Base-by-base conservation (phyloP, 2,113 vertebrate genomes). In the Manacus vitellinus region DNA sequence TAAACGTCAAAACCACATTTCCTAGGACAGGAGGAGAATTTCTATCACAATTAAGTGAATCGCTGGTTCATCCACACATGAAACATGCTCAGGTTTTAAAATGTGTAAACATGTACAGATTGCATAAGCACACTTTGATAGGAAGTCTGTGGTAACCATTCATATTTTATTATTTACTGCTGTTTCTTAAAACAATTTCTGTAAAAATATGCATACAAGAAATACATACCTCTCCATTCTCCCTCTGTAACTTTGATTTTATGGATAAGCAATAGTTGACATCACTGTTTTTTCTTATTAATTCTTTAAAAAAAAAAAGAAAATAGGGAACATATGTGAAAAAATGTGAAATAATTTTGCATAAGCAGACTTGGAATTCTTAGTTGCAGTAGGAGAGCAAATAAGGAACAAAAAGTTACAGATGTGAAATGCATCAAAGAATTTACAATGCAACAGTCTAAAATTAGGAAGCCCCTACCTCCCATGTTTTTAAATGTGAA, bases 231-330 rank as follows among this genome's bases (percentile, higher is more conserved):
- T 98, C 98, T 79, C 98, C 98, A 98, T 98, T 99, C 88, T 99
- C 99, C 55, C 98, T 98, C 94, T 99, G 98, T 85, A 99, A 97
- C 97, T 98, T 99, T 79, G 98, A 98, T 96, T 98, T 99, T 98
- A 99, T 98, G 89, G 98, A 99, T 96, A 99, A 98, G 96, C 98
- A 99, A 95, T 97, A 98, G 95, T 98, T 98, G 97, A 98, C 98
- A 97, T 99, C 98, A 96, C 97, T 99, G 95, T 98, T 98, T 97
- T 98, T 98, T 95, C 98, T 98, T 97, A 99, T 98, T 97, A 99
- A 97, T 96, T 99, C 99, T 99, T 97, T 72, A 98, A 52, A 43
- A 51, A 35, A 35, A 52, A 72, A 62, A n/a, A n/a, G 31, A 66
- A 92, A 91, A 92, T 10, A 87, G 52, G 85, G 37, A 90, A 88